These are phyloP conservation scores for Clarias gariepinus DNA, from an alignment of 2,113 vertebrate genomes.

Conservation along the genomic window DNA sequence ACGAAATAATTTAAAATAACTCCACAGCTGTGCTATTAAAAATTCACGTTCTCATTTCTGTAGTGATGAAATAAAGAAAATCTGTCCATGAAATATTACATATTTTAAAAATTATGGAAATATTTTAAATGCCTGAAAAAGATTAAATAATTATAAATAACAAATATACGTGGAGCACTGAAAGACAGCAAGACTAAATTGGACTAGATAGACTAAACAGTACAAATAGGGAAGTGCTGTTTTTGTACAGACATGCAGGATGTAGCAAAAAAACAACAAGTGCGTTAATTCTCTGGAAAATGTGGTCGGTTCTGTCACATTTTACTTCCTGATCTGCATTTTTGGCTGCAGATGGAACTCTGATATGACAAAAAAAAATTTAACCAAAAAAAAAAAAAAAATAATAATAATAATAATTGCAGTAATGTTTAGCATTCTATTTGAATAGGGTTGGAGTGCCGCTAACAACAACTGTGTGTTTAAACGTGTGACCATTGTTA, in stretches of 20 bases:
- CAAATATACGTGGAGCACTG: background rate
- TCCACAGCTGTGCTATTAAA: background rate
- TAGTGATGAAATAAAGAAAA: background rate
- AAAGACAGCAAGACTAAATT: background rate
- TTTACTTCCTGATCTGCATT: background rate
- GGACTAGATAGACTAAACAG: background rate
- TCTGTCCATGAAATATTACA: background rate
- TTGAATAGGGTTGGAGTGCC: background rate
- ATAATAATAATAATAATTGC: too few relatives aligned
- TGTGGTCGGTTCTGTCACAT: background rate
- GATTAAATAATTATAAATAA: slow-evolving; percentile 15
- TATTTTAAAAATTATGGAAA: too few relatives aligned
- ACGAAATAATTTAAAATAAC: background rate
- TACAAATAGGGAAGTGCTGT: background rate
- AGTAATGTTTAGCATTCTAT: background rate
- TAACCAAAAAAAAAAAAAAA: background rate
- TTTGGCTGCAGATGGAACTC: background rate
- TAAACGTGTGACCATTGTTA: background rate
- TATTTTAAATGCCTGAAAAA: background rate
- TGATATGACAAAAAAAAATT: background rate
- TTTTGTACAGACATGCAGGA: background rate
- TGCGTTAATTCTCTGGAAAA: background rate
- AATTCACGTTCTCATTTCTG: background rate
- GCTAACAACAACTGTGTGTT: background rate
- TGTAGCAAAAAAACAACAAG: background rate